phyloP scores from a whole-genome alignment of 1,140 invertebrate genomes.

The Drosophila equinoxialis region DNA sequence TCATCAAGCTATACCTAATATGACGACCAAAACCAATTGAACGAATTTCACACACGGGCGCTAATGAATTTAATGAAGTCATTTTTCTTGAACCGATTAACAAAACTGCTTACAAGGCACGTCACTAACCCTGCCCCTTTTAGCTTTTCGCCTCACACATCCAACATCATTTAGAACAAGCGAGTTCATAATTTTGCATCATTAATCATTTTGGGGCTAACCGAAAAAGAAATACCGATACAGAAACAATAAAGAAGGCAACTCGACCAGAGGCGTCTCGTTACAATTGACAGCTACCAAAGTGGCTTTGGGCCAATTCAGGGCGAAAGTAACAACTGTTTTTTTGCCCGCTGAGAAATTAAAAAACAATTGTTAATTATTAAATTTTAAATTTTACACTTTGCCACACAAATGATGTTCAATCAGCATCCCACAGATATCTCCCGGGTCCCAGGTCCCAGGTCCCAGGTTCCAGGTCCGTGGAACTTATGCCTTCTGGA shows the following conservation, averaged over 20 bases:
- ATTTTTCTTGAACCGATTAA: slow-evolving; percentile 82
- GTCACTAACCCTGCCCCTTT: not conserved
- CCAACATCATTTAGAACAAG: slow-evolving; percentile 73
- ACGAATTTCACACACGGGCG: slow-evolving; percentile 82
- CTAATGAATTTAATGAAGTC: slow-evolving; percentile 83
- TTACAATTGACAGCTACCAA: slow-evolving; percentile 61
- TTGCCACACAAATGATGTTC: slow-evolving; percentile 65
- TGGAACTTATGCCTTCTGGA: slow-evolving; percentile 18
- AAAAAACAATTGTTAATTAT: slow-evolving; percentile 82
- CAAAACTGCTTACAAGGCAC: slow-evolving; percentile 73
- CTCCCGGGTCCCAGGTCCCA: slow-evolving; percentile 3
- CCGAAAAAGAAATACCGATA: slow-evolving; percentile 61
- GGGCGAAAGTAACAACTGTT: slow-evolving; percentile 65
- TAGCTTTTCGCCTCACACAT: slow-evolving; percentile 10
- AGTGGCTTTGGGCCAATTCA: slow-evolving; percentile 13
- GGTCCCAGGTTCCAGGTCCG: not conserved
- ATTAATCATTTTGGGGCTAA: slow-evolving; percentile 69
- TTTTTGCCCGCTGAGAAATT: slow-evolving; percentile 56
- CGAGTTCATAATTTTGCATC: slow-evolving; percentile 82
- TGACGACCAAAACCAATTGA: slow-evolving; percentile 59
- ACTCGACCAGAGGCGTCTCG: slow-evolving; percentile 33
- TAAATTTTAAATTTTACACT: slow-evolving; percentile 81
- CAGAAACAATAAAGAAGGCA: slow-evolving; percentile 6
- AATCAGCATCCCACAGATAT: slow-evolving; percentile 21
- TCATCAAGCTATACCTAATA: not conserved